phyloP scores from a whole-genome alignment of 2,797 vertebrate genomes.

The Falco peregrinus region DNA sequence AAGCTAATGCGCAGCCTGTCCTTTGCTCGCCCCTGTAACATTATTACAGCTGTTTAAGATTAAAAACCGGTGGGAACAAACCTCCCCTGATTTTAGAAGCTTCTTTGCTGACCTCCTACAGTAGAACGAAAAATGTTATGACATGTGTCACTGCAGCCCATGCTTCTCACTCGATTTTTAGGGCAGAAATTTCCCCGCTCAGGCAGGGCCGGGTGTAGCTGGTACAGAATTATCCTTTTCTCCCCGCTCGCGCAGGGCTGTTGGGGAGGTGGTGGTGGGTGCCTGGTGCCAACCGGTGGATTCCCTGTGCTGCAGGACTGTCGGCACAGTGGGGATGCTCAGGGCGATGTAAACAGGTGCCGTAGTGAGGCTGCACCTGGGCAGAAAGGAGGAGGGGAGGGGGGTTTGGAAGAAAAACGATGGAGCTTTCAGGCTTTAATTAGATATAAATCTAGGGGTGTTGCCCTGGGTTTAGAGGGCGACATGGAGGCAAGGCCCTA shows the following conservation, averaged over 20 bases:
- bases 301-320: background rate
- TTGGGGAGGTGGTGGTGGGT: background rate
- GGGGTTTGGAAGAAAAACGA: background rate
- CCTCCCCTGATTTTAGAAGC: conserved; percentile 25
- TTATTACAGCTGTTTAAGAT: conserved; percentile 48
- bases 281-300: background rate
- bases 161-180: background rate
- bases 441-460: background rate
- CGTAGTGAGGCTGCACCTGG: background rate
- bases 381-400: background rate
- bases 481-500: background rate
- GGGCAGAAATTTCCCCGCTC: background rate
- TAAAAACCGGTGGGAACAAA: conserved; percentile 36
- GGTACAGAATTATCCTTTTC: background rate
- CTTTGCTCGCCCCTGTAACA: conserved; percentile 3
- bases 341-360: background rate
- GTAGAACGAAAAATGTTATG: conserved; percentile 13
- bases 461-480: background rate
- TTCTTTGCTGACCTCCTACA: conserved; percentile 8
- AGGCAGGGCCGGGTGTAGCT: background rate
- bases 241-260: fast-evolving
- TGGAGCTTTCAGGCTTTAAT: background rate
- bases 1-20: background rate
- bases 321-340: background rate
- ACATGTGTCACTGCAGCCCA: background rate